Base-by-base conservation (phyloP, 2,797 vertebrate species). In the Pangasius larnaudii region DNA sequence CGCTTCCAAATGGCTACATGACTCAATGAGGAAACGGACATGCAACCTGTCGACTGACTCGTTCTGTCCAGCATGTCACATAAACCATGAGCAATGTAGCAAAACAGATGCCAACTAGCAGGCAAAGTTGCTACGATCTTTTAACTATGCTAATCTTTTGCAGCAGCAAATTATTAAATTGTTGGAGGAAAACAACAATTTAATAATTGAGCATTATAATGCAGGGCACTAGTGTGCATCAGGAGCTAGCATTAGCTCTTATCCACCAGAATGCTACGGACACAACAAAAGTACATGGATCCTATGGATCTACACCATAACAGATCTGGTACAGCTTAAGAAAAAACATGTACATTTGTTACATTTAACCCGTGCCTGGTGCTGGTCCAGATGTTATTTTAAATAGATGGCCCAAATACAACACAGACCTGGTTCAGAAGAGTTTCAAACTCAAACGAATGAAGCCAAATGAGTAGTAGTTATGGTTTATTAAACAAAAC, bases 401-500 rank as follows among this genome's bases (percentile, higher is more conserved):
- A 22, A 39, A 42, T 39, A 71, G 10, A 19, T 22, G 19, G 30
- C 16, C 16, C 24, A 69, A 69, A 69, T 33, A 14, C 16, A 30
- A 22, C 7, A 71, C 33, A 36, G 67, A 18, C 67, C 14, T 36
- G 18, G 36, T 71, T 39, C 69, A 39, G 61, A 65, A 65, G 2
- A 71, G 18, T 71, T 71, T 39, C 69, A 71, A 71, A 39, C 18
- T 22, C 33, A 72, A 72, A 39, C 10, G 16, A 42, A 72, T 72
- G 36, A 72, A 72, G 36, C 69, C 36, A 72, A 42, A 42, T 72
- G 36, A 42, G 9, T 72, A 10, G 2, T 33, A n/a, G 4, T n/a
- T 65, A 65, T 65, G 61, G 30, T 67, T 67, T 67, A 33, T 67
- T 67, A 22, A 72, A 72, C 69, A 10, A 72, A 72, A 72, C 42